Percentiles rank a stretch among this genome's conserved stretches.
These are phyloP conservation scores for Alloplasta piceator DNA, from an alignment of 2,888 invertebrate genomes.

Conservation along the genomic window DNA sequence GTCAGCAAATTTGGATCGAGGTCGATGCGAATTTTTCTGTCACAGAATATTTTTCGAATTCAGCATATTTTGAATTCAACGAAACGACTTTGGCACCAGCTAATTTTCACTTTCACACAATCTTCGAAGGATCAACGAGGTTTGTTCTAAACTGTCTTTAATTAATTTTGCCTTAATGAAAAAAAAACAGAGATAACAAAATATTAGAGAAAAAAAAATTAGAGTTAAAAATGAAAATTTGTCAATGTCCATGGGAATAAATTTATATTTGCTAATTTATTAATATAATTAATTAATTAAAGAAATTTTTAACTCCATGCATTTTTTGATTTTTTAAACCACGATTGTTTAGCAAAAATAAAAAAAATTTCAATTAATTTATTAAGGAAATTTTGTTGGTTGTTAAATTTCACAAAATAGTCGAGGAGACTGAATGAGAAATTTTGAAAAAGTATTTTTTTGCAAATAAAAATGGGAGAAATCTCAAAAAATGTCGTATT, in stretches of 20 bases:
- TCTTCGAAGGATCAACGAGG: constrained; percentile 34
- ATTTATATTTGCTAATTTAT: neutral
- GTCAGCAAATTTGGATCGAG: constrained; percentile 54
- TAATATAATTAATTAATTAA: neutral
- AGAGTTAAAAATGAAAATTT: neutral
- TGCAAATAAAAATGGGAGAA: too few species aligned
- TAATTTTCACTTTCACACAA: constrained; percentile 33
- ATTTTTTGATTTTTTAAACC: neutral
- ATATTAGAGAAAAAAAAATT: constrained; percentile 4
- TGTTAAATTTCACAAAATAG: too few species aligned
- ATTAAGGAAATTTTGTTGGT: too few species aligned
- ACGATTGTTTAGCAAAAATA: too few species aligned
- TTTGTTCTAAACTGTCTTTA: neutral
- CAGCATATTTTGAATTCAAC: constrained; percentile 35
- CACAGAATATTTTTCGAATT: constrained; percentile 27
- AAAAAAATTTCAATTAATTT: too few species aligned
- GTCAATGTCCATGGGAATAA: neutral
- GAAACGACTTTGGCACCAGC: neutral
- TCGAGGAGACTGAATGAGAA: too few species aligned
- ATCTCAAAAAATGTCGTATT: too few species aligned
- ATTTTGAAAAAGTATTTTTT: too few species aligned
- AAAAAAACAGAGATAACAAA: too few species aligned
- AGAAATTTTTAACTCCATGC: neutral
- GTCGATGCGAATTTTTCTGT: constrained; percentile 40
- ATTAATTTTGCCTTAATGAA: neutral